Base-by-base conservation (phyloP, 2,113 vertebrate species). In the Vanacampus margaritifer region DNA sequence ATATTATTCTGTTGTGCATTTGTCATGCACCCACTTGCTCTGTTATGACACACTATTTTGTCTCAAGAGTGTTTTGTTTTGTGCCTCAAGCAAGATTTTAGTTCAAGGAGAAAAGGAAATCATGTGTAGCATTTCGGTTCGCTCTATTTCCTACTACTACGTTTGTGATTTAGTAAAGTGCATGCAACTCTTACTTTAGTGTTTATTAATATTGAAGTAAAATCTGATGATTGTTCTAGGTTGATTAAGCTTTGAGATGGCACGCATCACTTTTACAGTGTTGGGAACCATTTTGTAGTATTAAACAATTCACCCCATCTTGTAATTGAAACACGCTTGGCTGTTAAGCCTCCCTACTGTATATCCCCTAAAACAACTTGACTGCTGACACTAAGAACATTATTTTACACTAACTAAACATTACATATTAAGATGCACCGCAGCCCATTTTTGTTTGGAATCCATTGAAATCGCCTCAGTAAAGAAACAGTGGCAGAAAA, bases 41-140 rank as follows among this genome's bases (percentile, higher is more conserved):
- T 61, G 58, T 61, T 39, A 5, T 71, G 67, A 71, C 59, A 50
- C 64, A 62, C 35, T 28, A 35, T 35, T 65, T 73, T 71, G 58
- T 67, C 64, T 68, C 67, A 35, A 45, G 53, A 37, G 37, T 71
- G 57, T 61, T 73, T 50, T 69, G 54, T 67, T 46, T 68, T 73
- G 36, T 65, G 72, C 74, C 72, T 48, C 37, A 12, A 72, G 65
- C 54, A 74, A 78, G 48, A 76, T 61, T 76, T 69, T 43, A 58
- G 57, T 54, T 71, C 68, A 69, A 70, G 39, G 70, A 54, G 39
- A 61, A 60, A 74, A 48, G 28, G 62, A 73, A 81, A 65, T 37
- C 14, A 2, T 63, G 63, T 64, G 46, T 24, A 10, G 66, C 68
- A 62, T 68, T 72, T 75, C 46, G 74, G 23, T 61, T 68, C 6